Evolutionary conservation across 2,888 invertebrate genomes (phyloP), one percentile per base, ranked within the genome.

Genomic region (Caprella mutica): DNA sequence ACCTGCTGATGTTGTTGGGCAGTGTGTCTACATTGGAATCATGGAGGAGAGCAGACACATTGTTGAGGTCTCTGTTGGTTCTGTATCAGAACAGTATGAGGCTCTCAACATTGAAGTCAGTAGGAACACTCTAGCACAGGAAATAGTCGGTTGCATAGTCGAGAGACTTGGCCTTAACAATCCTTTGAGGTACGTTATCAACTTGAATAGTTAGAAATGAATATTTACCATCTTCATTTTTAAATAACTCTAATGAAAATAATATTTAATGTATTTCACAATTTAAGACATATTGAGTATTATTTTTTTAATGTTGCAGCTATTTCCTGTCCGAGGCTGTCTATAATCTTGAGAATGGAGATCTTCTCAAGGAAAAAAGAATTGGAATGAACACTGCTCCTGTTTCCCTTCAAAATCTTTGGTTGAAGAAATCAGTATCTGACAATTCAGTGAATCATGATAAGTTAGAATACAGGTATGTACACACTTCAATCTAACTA

Each of bases 291-390:
- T n/a, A n/a, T n/a, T n/a, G n/a, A n/a, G n/a, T n/a, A n/a, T n/a
- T n/a, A n/a, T n/a, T n/a, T n/a, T 40, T 6, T 24, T 24, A 24
- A n/a, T 30, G 12, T 48, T 48, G n/a, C 48, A 48, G 48, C n/a
- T 89, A 86, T 73, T 89, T 90, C 73, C 76, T 89, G 73, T 86
- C 87, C 29, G 89, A 90, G 75, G 89, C 89, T 68, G 85, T 89
- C 69, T 86, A 87, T 59, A 85, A 86, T 72, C n/a, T n/a, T n/a
- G 82, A 85, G 66, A 81, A 84, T 67, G 90, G 90, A 38, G 84
- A 86, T 69, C 88, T 92, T 72, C 93, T 91, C 74, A 94, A 93
- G 71, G 92, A 92, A 75, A 77, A 93, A 64, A 79, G 91, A 64
- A 80, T 94, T 58, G 86, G 87, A 14, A 80, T 85, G 38, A 79